These are phyloP conservation scores for Sphenodon punctatus DNA, from an alignment of 2,797 vertebrate species.

Conservation along the genomic window DNA sequence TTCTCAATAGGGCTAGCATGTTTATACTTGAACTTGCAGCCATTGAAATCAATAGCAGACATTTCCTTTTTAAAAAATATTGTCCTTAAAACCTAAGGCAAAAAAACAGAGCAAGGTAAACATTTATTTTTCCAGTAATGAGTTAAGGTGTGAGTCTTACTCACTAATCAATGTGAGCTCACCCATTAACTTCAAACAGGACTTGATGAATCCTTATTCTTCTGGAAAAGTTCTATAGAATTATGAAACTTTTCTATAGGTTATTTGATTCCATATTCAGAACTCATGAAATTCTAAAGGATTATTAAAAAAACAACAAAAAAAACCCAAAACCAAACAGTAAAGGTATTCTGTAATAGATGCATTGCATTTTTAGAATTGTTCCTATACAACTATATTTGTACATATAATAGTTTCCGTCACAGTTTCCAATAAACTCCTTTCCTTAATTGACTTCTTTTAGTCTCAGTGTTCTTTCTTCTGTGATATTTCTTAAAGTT, in stretches of 20 bases:
- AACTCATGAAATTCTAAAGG: background rate
- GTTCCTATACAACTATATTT: background rate
- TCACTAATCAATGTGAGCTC: too few relatives aligned
- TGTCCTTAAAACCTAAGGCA: background rate
- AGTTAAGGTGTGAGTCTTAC: too few relatives aligned
- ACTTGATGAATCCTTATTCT: background rate
- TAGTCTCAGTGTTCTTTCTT: background rate
- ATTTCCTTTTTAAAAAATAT: accelerated
- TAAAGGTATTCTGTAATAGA: background rate
- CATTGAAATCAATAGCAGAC: background rate
- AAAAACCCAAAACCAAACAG: too few relatives aligned
- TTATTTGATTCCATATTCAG: background rate
- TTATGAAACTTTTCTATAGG: background rate
- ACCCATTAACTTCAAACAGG: too few relatives aligned
- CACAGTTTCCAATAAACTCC: background rate
- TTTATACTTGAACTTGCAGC: background rate
- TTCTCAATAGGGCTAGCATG: background rate
- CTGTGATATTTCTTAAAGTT: background rate
- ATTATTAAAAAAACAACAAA: background rate
- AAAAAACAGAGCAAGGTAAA: background rate
- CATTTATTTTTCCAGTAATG: background rate
- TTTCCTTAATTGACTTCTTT: background rate
- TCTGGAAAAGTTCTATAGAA: background rate
- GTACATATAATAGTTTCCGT: too few relatives aligned
- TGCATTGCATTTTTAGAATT: background rate